These are phyloP conservation scores for Silurus aristotelis DNA, from an alignment of 2,797 vertebrate species.

Conservation along the genomic window DNA sequence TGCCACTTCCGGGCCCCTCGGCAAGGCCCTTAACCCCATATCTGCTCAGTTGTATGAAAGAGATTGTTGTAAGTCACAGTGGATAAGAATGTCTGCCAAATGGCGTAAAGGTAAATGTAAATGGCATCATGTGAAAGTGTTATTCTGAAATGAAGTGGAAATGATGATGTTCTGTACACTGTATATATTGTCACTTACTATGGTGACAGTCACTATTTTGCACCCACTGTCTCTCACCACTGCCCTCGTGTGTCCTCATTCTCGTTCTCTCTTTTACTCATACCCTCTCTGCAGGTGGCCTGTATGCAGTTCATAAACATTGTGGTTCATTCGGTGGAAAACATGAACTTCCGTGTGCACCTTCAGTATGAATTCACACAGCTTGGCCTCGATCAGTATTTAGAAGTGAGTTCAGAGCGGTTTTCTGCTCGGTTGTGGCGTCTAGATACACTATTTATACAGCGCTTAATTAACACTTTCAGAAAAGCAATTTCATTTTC, in stretches of 20 bases:
- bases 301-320: constrained; percentile 99
- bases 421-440: background rate
- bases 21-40: too few relatives aligned
- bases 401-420: constrained; percentile 78
- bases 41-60: too few relatives aligned
- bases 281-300: constrained; percentile 78
- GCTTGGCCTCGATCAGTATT: constrained; percentile 86
- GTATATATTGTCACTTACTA: background rate
- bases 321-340: constrained; percentile 95
- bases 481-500: background rate
- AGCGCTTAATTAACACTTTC: background rate
- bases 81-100: too few relatives aligned
- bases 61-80: too few relatives aligned
- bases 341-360: constrained; percentile 97
- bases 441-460: background rate
- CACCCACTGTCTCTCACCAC: background rate
- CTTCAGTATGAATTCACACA: constrained; percentile 95
- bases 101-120: background rate
- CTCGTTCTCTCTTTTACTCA: background rate
- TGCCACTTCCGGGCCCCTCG: too few relatives aligned
- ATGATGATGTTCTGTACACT: background rate
- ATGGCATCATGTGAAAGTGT: background rate
- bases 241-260: background rate
- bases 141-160: background rate
- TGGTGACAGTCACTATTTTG: background rate